Percentiles rank a stretch among this genome's conserved stretches.
These are phyloP conservation scores for silkworm (Bombyx mori) DNA, from an alignment of 1,140 invertebrate genomes.

Conservation along the genomic window ASM3026992v2 NC_085127.1:14432001-14432500, in stretches of 20 bases:
- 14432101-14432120: no score
- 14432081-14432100: neutral
- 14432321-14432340: constrained; percentile 3
- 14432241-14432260: neutral
- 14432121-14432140: no score
- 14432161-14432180: no score
- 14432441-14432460: neutral
- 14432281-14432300: constrained; percentile 5
- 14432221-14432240: neutral
- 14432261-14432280: neutral
- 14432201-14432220: no score
- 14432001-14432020: constrained; percentile 5
- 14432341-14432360: constrained; percentile 12
- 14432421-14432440: constrained; percentile 7
- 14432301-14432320: constrained; percentile 11
- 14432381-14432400: constrained; percentile 2
- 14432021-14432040: no score
- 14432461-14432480: neutral
- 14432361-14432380: constrained; percentile 4
- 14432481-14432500: neutral
- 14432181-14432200: no score
- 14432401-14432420: constrained; percentile 5
- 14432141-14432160: no score
- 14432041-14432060: constrained; percentile 5
- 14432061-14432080: neutral